Base-by-base conservation (phyloP, 2,113 vertebrate species). In the Ammodytes dubius region DNA sequence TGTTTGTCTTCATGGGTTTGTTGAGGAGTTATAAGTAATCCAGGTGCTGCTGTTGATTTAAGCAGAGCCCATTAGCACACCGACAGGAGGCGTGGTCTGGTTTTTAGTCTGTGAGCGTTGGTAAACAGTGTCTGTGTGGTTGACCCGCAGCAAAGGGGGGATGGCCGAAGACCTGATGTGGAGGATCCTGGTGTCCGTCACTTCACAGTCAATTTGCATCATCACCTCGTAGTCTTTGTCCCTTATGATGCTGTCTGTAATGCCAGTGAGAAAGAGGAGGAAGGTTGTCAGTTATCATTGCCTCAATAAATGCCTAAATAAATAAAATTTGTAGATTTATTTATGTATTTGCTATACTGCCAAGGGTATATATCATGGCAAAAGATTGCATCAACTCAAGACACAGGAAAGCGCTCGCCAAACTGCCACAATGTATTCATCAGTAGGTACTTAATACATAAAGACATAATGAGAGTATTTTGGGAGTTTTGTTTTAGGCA, bases 191-290 rank as follows among this genome's bases (percentile, higher is more conserved):
- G 97, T 99, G 94, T 99, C 96, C 80, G 97, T 97, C 76, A 99
- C 98, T 79, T 99, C 97, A 3, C 97, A 99, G 93, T 99, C 98
- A 0, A 99, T 99, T 93, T 99, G 98, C 97, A 99, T 99, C 98
- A 99, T 99, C 85, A 98, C 97, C 88, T 99, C 96, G 0, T 96
- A 96, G 67, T 97, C 96, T 82, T 98, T 95, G 83, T 97, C 96
- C 0, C 96, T 95, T 83, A 99, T 97, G 49, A 99, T 93, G 7
- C 97, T 97, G 43, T 99, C 98, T 99, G 95, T 52, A 86, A 43
- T 2, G n/a, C 52, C 19, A 83, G 68, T 27, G 8, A 71, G 11
- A 73, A 27, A 11, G 53, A 66, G 70, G 67, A 56, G 0, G 50
- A 27, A 52, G 5, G 8, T 8, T 15, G 45, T 88, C 46, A 88